Percentiles rank a stretch among this genome's conserved stretches.
These are phyloP conservation scores for Nibea coibor DNA, from an alignment of 2,113 vertebrate genomes.

Conservation along the genomic window DNA sequence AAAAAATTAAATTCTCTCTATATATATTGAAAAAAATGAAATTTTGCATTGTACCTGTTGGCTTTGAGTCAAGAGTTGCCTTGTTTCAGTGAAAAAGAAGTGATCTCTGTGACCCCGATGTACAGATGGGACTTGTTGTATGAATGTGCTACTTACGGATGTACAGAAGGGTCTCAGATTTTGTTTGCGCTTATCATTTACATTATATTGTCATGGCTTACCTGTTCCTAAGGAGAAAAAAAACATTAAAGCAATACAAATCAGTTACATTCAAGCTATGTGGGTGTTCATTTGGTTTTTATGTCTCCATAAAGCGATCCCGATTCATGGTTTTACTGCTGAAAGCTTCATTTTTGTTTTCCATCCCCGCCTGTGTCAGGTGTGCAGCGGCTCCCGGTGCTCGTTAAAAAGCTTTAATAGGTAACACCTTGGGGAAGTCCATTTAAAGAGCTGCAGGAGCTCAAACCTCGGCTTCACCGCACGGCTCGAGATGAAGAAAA, in stretches of 20 bases:
- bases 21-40: background rate
- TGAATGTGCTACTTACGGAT: constrained; percentile 70
- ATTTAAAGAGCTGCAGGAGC: background rate
- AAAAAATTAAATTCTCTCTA: constrained; percentile 9
- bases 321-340: background rate
- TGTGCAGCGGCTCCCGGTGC: background rate
- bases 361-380: background rate
- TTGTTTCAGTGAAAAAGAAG: constrained; percentile 39
- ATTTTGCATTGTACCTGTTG: constrained; percentile 59
- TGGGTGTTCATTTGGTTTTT: constrained; percentile 28
- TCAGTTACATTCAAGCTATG: constrained; percentile 65
- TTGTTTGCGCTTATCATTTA: constrained; percentile 78
- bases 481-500: background rate
- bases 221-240: constrained; percentile 79
- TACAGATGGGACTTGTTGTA: constrained; percentile 64
- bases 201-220: constrained; percentile 82
- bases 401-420: background rate
- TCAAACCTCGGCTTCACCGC: background rate
- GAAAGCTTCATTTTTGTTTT: background rate
- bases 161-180: constrained; percentile 72
- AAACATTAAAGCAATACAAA: constrained; percentile 85
- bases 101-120: constrained; percentile 52
- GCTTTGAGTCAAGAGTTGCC: constrained; percentile 65
- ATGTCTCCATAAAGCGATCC: background rate
- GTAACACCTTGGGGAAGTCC: background rate